Base-by-base conservation (phyloP, 2,797 vertebrate genomes). In the Natrix natrix region DNA sequence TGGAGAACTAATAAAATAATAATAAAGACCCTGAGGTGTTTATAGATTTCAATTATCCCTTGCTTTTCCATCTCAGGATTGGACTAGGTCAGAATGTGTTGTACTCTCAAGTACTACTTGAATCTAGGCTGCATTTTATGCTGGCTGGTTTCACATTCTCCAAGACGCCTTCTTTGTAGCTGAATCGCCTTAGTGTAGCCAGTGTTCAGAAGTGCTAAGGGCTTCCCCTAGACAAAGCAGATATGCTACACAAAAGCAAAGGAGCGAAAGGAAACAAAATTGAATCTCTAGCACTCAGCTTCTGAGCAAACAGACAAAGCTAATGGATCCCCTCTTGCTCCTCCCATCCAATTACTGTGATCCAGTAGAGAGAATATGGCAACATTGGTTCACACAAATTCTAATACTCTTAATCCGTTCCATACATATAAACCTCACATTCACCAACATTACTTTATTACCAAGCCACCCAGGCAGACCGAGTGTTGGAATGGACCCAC, bases 261-360 rank as follows among this genome's bases (percentile, higher is more conserved):
- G 96, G 98, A 98, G 97, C 97, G 97, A 98, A 98, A 97, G 97
- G 96, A 98, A 97, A 98, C 98, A 98, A 99, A 99, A 99, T 98
- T 98, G 98, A 97, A 98, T 98, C 99, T 98, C 98, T 97, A 98
- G 97, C 97, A 97, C 97, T 98, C 98, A 96, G 97, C 98, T 98
- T 98, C 98, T 98, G 97, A 98, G 98, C 98, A 99, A 99, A 99
- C 99, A 99, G 97, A 98, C 98, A 95, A 96, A 98, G 97, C 98
- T 98, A 99, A 99, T 98, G 98, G 98, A 98, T 98, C 98, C 93
- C 97, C 97, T 96, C 95, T 97, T 98, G 98, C 98, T 98, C 99
- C 99, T 98, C 99, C 99, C 98, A 98, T 98, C 98, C 98, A 99
- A 99, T 99, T 99, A 99, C 97, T 97, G 97, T 94, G 98, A 98